Conservation (phyloP, 2,797 vertebrate genomes). For the Strix occidentalis region DNA sequence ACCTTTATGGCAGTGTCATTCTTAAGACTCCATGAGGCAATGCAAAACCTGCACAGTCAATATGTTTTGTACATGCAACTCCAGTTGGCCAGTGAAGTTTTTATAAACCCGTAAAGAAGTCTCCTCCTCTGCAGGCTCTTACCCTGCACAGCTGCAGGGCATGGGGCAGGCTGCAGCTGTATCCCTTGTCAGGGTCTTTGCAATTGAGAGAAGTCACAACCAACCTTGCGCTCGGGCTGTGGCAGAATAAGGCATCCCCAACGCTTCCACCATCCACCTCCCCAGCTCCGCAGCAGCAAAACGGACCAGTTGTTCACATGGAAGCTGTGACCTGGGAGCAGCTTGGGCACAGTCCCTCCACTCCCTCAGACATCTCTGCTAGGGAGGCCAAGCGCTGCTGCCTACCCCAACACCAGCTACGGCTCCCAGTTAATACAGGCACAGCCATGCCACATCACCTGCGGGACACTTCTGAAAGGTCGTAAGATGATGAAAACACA, state of each 20-base stretch:
- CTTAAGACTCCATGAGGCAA: neutral
- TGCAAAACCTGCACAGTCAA: neutral
- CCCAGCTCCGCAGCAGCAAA: neutral
- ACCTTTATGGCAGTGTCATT: neutral
- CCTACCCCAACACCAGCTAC: rapidly evolving
- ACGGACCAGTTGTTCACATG: neutral
- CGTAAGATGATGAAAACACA: neutral
- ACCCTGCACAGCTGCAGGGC: neutral
- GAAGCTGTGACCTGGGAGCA: neutral
- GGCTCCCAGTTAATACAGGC: neutral
- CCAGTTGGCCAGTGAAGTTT: neutral
- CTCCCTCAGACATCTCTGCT: neutral
- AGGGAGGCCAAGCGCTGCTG: neutral
- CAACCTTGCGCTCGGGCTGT: rapidly evolving
- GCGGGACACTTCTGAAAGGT: neutral
- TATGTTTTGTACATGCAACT: neutral
- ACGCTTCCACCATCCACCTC: neutral
- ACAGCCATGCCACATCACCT: neutral
- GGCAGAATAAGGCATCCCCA: neutral
- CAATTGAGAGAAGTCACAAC: neutral
- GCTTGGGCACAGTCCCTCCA: rapidly evolving
- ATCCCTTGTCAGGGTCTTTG: neutral
- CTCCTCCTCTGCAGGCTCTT: neutral
- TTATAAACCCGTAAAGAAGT: neutral
- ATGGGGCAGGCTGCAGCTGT: neutral